Evolutionary conservation across 2,797 vertebrate species (phyloP).

Genomic region (Gymnothorax javanicus): DNA sequence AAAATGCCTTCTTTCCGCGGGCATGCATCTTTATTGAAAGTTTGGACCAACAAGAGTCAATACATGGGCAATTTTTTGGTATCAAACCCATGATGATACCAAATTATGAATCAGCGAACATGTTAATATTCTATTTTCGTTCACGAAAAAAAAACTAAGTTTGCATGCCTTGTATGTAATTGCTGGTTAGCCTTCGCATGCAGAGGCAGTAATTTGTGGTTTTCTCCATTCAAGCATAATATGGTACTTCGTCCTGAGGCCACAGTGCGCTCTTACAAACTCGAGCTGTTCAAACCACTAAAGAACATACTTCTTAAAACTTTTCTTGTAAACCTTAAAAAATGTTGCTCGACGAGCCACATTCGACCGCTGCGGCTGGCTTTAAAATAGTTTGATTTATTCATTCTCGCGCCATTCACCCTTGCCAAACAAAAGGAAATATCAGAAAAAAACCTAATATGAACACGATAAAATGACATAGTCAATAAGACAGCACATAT

Average conservation of each 20-base stretch:
- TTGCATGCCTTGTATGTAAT: conserved; percentile 32
- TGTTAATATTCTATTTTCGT: conserved; percentile 31
- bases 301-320: conserved; percentile 7
- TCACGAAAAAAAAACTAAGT: conserved; percentile 7
- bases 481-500: neutral
- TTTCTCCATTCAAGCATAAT: conserved; percentile 27
- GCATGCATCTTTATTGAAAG: no score
- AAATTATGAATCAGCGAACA: conserved; percentile 16
- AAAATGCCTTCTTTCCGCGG: no score
- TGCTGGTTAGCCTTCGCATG: conserved; percentile 22
- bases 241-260: conserved; percentile 17
- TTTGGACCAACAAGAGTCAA: no score
- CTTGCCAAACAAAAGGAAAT: neutral
- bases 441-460: neutral
- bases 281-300: conserved; percentile 7
- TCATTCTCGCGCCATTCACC: neutral
- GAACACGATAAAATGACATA: neutral
- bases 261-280: conserved; percentile 30
- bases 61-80: no score
- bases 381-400: conserved; percentile 34
- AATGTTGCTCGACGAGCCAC: conserved; percentile 31
- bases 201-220: conserved; percentile 25
- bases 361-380: conserved; percentile 22
- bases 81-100: neutral
- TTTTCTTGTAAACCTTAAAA: conserved; percentile 27